Evolutionary conservation across 2,113 vertebrate species (phyloP).

Genomic region (Arvicanthis niloticus): DNA sequence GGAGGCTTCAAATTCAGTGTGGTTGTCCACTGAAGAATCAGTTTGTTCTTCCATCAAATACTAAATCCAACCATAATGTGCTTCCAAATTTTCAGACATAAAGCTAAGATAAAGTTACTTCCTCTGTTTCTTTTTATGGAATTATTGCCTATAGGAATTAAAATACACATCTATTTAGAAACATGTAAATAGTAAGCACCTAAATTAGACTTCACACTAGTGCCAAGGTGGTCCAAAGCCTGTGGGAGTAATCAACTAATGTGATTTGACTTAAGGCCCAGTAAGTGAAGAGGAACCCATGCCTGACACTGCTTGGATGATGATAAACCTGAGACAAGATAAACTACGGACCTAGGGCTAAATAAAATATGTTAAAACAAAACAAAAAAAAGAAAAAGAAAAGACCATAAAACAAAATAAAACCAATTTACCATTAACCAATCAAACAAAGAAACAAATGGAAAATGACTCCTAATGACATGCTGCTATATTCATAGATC

Average conservation of each 20-base stretch:
- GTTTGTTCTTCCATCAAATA: conserved; percentile 71
- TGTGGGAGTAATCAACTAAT: not conserved
- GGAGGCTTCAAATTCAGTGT: conserved; percentile 69
- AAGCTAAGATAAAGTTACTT: conserved; percentile 69
- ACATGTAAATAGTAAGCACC: conserved; percentile 62
- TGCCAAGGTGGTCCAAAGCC: not conserved
- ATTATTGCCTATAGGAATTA: not conserved
- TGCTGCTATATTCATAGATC: not conserved
- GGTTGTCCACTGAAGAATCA: conserved; percentile 56
- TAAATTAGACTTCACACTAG: conserved; percentile 48
- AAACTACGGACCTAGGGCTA: too few relatives aligned
- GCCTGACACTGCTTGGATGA: too few relatives aligned
- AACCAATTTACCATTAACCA: not conserved
- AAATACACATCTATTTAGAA: not conserved
- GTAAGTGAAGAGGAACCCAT: not conserved
- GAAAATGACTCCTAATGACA: not conserved
- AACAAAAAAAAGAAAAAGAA: not conserved
- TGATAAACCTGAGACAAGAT: not conserved
- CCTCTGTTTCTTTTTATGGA: conserved; percentile 66
- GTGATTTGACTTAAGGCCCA: too few relatives aligned
- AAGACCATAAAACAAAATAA: not conserved
- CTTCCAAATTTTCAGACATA: conserved; percentile 63
- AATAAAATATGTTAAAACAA: not conserved
- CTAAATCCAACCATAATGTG: conserved; percentile 23
- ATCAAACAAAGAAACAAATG: not conserved